Evolutionary conservation across 2,797 vertebrate genomes (phyloP).

Genomic region (Syngnathus acus): DNA sequence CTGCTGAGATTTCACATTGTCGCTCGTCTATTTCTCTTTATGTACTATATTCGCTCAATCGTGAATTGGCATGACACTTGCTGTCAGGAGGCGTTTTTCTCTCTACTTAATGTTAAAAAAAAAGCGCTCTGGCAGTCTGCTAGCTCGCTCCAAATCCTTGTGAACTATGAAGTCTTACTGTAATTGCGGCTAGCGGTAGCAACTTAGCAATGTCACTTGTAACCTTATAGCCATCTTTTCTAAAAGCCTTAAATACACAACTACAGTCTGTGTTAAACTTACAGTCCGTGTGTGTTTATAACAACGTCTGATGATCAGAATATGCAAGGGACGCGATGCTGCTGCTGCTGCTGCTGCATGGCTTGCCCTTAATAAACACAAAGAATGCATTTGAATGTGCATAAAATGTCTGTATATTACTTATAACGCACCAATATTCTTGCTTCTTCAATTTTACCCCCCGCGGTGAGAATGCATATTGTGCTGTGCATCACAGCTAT

Average conservation of each 20-base stretch:
- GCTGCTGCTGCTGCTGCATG: conserved; percentile 13
- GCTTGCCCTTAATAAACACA: conserved; percentile 8
- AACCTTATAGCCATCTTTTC: background rate
- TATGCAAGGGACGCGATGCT: conserved; percentile 21
- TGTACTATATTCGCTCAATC: conserved; percentile 4
- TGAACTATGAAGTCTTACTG: conserved; percentile 20
- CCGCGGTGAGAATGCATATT: conserved; percentile 22
- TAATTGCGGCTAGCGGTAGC: conserved; percentile 45
- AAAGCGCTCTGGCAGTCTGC: conserved; percentile 30
- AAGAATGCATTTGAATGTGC: conserved; percentile 3
- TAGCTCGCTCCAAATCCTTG: conserved; percentile 19
- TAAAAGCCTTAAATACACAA: background rate
- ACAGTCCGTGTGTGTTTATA: background rate
- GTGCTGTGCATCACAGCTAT: conserved; percentile 17
- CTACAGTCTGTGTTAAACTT: background rate
- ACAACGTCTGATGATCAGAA: background rate
- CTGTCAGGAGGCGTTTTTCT: conserved; percentile 1
- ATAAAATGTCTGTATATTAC: background rate
- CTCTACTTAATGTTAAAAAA: conserved; percentile 9
- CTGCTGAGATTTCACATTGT: conserved; percentile 21
- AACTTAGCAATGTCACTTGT: conserved; percentile 22
- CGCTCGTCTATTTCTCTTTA: conserved; percentile 22
- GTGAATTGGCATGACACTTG: conserved; percentile 6
- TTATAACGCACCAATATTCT: background rate
- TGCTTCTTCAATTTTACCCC: conserved; percentile 35